Base-by-base conservation (phyloP, 2,113 vertebrate genomes). In the Camelus bactrianus region DNA sequence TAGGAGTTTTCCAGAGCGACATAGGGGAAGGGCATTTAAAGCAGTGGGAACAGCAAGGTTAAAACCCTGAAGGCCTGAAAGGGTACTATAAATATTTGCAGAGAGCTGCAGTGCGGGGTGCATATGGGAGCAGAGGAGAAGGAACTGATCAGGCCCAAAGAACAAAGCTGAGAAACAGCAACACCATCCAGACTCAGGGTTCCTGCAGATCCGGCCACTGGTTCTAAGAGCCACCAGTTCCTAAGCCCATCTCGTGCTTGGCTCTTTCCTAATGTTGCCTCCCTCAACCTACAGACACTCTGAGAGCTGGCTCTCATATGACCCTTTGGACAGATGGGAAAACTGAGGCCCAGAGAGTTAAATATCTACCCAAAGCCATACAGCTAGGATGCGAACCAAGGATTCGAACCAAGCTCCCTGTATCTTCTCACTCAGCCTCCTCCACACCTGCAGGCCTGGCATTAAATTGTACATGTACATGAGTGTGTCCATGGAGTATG, bases 1-100 rank as follows among this genome's bases (percentile, higher is more conserved):
- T 67, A 87, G 75, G 91, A 92, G 88, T 95, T 92, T 72, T 89
- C 65, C 30, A 28, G 19, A 70, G 38, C 73, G 65, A 19, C 1
- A 3, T 9, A 42, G 38, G 20, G 50, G n/a, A 60, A 72, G 35
- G 22, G 24, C 24, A n/a, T 46, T 50, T 48, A 12, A 58, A 32
- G 75, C 38, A 24, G 46, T 69, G n/a, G 70, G 62, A 32, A 50
- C 9, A 42, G 16, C 26, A 2, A 1, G 10, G 24, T n/a, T 46
- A 90, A 86, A 58, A 67, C 12, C 28, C 32, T 9, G 8, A 20
- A 28, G n/a, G 14, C 7, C 22, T 22, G 14, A 70, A 56, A 86
- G n/a, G 80, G 13, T 38, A 50, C 14, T 5, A 22, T 32, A 58
- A 30, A 13, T 4, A 11, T 50, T 22, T 48, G n/a, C 22, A 24